Conservation (phyloP, 2,113 vertebrate genomes). For the Indicator indicator region DNA sequence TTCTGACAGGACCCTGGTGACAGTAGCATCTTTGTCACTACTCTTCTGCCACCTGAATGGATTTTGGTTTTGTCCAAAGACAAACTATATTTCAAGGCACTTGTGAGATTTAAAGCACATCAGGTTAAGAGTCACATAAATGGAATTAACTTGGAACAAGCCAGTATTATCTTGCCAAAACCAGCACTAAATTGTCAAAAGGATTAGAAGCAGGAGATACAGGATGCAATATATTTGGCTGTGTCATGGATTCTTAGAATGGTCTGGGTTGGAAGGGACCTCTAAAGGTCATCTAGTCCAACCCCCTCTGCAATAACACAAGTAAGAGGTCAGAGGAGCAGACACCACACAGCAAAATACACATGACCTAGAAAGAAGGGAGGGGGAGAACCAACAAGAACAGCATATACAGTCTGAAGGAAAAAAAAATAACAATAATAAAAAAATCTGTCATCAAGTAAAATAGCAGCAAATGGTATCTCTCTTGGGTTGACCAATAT, state of each 20-base stretch:
- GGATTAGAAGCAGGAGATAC: background rate
- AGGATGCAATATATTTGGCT: background rate
- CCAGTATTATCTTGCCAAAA: background rate
- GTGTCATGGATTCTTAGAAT: background rate
- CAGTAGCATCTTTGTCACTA: background rate
- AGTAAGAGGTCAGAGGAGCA: background rate
- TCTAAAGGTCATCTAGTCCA: too few species aligned
- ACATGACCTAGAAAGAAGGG: rapidly evolving
- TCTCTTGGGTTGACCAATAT: rapidly evolving
- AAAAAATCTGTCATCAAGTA: background rate
- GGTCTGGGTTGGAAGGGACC: too few species aligned
- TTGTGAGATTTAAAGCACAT: background rate
- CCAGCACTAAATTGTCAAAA: background rate
- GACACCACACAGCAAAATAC: background rate
- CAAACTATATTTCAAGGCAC: background rate
- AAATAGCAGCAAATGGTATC: background rate
- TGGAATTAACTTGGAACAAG: background rate
- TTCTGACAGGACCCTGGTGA: background rate
- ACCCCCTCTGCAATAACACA: too few species aligned
- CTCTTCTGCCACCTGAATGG: background rate
- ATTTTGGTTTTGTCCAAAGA: background rate
- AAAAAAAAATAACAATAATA: background rate
- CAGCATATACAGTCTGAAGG: background rate
- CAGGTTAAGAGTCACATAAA: background rate
- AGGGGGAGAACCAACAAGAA: background rate